Evolutionary conservation across 2,888 invertebrate species (phyloP), one percentile per base, ranked within the genome.

Genomic region (Epiblema foenella): DNA sequence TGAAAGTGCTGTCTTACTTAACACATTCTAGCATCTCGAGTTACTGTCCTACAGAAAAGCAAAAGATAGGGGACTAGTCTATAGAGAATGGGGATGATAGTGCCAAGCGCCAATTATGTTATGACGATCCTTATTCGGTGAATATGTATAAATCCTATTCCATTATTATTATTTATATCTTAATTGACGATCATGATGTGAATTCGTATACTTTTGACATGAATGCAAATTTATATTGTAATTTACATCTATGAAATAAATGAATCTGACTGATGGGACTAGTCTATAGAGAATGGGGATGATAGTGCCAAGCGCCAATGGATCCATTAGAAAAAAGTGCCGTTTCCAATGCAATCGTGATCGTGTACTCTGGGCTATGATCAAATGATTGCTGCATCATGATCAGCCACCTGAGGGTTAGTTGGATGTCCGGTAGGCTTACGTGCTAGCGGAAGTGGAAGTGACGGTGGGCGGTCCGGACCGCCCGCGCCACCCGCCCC

Each of bases 391-490:
- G 17, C 58, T 10, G 10, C 52, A 60, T 58, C 69, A n/a, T 65
- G 49, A 24, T 15, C 71, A 51, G 66, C 71, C 79, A 79, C 81
- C 79, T 79, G 75, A 77, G 75, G 74, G 74, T 74, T 75, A 59
- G 46, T 59, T 66, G 73, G 75, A 77, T 78, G 78, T 75, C 76
- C 76, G 73, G 73, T 78, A 78, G 79, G 77, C 77, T 78, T 76
- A 79, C 77, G 80, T 80, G 78, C 78, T 85, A 83, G 83, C 88
- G 92, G 91, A 93, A 91, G 85, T 91, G 93, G 93, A 93, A 93
- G 89, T 89, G 81, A 85, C 83, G 81, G 91, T 93, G 91, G 93
- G 93, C 93, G 93, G 87, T 84, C 85, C 91, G 88, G 85, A 85
- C 89, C 87, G 90, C 87, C 88, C 82, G 89, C 79, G 83, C 87